These are phyloP conservation scores for Poeciliopsis retropinna DNA, from an alignment of 2,113 vertebrate species.

Conservation along the genomic window DNA sequence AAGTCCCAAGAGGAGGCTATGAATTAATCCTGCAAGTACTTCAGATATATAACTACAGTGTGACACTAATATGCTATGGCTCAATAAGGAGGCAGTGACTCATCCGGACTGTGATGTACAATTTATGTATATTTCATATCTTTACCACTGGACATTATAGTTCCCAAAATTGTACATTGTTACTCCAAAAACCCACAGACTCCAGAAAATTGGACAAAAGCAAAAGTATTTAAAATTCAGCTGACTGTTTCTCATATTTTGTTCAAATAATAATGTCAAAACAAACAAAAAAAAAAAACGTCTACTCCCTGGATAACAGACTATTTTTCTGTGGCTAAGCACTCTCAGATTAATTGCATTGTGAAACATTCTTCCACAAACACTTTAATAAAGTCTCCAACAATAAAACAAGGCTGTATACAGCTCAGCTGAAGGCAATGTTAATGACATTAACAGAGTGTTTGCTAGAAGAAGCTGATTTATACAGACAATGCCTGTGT, in stretches of 20 bases:
- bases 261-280: not conserved
- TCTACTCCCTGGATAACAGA: not conserved
- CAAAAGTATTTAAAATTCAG: not conserved
- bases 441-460: constrained; percentile 64
- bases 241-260: not conserved
- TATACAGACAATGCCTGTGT: constrained; percentile 43
- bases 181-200: too few species aligned
- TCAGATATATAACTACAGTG: too few species aligned
- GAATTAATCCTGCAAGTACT: too few species aligned
- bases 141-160: too few species aligned
- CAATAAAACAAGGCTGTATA: constrained; percentile 27
- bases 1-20: too few species aligned
- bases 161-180: too few species aligned
- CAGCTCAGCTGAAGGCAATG: constrained; percentile 29
- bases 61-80: too few species aligned
- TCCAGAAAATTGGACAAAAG: not conserved
- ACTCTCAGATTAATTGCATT: not conserved
- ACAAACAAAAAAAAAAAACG: not conserved
- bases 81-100: too few species aligned
- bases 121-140: too few species aligned
- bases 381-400: constrained; percentile 16
- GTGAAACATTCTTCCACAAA: constrained; percentile 14
- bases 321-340: not conserved
- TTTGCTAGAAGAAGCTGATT: constrained; percentile 36
- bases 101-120: too few species aligned